Percentiles rank a stretch among this genome's conserved stretches.
phyloP scores from a whole-genome alignment of 30 jellyfish, hydroid and myxozoan species.

The Aurelia aurita region DNA sequence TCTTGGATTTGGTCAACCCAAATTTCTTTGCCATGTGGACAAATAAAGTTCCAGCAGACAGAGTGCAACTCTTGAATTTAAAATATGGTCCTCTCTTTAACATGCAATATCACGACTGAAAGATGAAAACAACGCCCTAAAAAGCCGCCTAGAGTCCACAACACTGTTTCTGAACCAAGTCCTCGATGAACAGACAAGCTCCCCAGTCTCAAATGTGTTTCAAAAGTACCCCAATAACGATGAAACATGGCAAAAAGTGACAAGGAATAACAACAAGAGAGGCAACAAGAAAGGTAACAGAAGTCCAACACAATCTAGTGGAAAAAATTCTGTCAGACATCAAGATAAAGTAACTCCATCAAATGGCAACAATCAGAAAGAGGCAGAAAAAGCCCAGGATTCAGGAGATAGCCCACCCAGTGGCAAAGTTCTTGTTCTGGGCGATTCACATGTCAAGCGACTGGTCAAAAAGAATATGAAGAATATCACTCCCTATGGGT shows the following conservation, averaged over 20 bases:
- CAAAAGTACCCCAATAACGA: no score
- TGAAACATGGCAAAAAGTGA: background rate
- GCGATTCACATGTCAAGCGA: constrained; percentile 36
- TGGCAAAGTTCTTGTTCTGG: constrained; percentile 10
- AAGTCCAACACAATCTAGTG: background rate
- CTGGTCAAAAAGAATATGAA: background rate
- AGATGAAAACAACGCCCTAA: no score
- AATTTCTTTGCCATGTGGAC: no score
- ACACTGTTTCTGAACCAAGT: background rate
- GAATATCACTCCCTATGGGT: background rate
- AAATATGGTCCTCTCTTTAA: no score
- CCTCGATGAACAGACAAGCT: background rate
- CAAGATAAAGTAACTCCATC: constrained; percentile 2
- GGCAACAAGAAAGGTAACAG: background rate
- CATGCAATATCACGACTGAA: no score
- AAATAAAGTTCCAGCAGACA: no score
- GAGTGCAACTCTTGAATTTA: no score
- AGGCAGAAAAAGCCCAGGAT: background rate
- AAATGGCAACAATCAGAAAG: background rate
- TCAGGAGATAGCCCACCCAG: background rate
- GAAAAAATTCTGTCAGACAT: background rate
- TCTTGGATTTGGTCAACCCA: no score
- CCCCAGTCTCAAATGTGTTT: no score
- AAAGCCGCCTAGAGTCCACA: background rate
- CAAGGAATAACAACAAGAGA: background rate